Conservation (phyloP, 1,140 invertebrate genomes). For the Temnothorax longispinosus region DNA sequence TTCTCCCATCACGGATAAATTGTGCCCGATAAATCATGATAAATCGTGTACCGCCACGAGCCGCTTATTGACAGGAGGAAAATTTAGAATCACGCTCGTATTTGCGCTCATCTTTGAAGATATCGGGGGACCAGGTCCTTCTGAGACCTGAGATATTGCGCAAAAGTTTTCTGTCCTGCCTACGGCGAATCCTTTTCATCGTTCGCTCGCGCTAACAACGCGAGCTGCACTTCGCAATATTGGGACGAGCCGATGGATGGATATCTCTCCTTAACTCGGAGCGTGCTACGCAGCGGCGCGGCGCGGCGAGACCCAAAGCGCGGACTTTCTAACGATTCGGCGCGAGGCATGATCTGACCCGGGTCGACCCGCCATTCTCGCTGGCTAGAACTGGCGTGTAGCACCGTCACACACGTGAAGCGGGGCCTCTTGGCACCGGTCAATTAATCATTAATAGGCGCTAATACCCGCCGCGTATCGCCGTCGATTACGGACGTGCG, state of each 20-base stretch:
- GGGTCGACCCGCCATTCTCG: slow-evolving; percentile 59
- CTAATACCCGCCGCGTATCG: slow-evolving; percentile 71
- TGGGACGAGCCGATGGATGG: slow-evolving; percentile 37
- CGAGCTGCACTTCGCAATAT: slow-evolving; percentile 33
- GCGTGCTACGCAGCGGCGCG: slow-evolving; percentile 27
- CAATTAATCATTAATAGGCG: slow-evolving; percentile 82
- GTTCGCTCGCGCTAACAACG: slow-evolving; percentile 10
- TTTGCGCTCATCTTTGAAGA: background rate
- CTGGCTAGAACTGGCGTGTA: slow-evolving; percentile 63
- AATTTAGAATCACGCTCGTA: background rate
- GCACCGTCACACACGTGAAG: slow-evolving; percentile 67
- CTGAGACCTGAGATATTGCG: background rate
- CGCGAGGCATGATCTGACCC: slow-evolving; percentile 79
- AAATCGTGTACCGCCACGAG: background rate
- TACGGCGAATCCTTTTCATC: slow-evolving; percentile 11
- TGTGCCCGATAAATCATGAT: slow-evolving; percentile 10
- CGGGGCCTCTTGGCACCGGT: slow-evolving; percentile 68
- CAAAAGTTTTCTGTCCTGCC: background rate
- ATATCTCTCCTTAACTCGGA: slow-evolving; percentile 24
- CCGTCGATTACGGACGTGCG: slow-evolving; percentile 63
- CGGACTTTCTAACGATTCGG: slow-evolving; percentile 82
- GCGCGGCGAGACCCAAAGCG: background rate
- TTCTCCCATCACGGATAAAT: background rate
- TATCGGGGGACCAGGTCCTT: background rate
- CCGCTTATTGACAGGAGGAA: background rate